A percentile compares a stretch with the other conserved stretches of the same genome.
Conservation (phyloP, 2,888 invertebrate species). For the Harmothoe impar region DNA sequence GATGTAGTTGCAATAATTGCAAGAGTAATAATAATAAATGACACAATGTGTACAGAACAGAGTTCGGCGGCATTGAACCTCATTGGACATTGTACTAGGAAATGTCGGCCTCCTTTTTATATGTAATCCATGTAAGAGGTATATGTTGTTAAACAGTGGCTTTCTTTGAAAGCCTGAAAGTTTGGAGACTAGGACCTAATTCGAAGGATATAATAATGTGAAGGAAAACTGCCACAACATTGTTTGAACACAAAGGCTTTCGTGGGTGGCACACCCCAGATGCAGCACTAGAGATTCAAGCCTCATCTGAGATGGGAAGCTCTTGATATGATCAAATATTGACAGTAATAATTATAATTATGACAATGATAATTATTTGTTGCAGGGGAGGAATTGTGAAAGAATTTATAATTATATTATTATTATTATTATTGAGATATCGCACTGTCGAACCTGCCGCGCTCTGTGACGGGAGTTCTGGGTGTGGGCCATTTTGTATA, state of each 20-base stretch:
- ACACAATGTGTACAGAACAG: neutral
- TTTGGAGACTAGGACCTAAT: neutral
- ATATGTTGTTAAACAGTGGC: too few relatives aligned
- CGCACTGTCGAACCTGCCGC: neutral
- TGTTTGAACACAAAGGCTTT: neutral
- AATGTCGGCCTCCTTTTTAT: too few relatives aligned
- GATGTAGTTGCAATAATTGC: constrained; percentile 23
- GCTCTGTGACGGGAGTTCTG: neutral
- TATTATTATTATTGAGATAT: neutral
- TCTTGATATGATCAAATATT: neutral
- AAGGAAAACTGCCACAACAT: constrained; percentile 4
- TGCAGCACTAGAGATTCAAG: constrained; percentile 18
- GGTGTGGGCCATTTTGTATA: constrained; percentile 20
- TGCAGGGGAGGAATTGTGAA: neutral
- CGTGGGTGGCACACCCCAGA: neutral
- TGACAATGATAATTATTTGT: constrained; percentile 22
- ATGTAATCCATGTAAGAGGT: too few relatives aligned
- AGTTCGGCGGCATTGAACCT: constrained; percentile 9
- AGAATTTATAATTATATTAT: neutral
- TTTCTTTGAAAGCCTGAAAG: neutral
- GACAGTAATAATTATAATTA: constrained; percentile 15
- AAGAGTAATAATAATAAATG: neutral
- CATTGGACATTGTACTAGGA: neutral
- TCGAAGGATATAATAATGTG: neutral
- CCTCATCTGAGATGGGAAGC: constrained; percentile 8